Evolutionary conservation across 2,888 invertebrate species (phyloP).

Genomic region (Minunthozetes semirufus): DNA sequence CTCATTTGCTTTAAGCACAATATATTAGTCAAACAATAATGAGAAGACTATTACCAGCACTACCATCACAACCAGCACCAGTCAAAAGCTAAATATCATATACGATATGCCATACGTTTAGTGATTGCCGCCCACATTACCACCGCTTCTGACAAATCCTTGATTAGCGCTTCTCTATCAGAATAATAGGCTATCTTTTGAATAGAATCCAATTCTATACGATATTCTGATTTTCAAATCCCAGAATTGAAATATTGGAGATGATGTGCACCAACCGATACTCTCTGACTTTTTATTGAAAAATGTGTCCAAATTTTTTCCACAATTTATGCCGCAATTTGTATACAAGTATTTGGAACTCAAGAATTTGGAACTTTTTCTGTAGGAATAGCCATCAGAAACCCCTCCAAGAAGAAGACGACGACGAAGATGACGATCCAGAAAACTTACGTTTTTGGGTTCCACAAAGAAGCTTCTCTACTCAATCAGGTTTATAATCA

Average conservation of each 20-base stretch:
- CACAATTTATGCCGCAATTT: not conserved
- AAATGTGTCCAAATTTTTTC: slow-evolving; percentile 24
- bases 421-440: not conserved
- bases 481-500: slow-evolving; percentile 11
- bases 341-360: not conserved
- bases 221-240: not conserved
- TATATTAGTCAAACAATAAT: not conserved
- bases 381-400: not conserved
- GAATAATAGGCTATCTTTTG: not conserved
- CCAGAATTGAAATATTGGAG: not conserved
- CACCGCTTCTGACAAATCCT: not conserved
- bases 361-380: not conserved
- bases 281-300: not conserved
- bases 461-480: slow-evolving; percentile 24
- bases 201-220: not conserved
- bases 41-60: not conserved
- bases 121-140: slow-evolving; percentile 18
- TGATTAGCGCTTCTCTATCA: not conserved
- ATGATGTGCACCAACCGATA: not conserved
- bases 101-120: not conserved
- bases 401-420: not conserved
- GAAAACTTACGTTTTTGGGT: slow-evolving; percentile 14
- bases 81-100: not conserved
- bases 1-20: slow-evolving; percentile 7
- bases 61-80: too few species aligned